phyloP scores from a whole-genome alignment of 64 coral and sea anemone species.

The Dendrophyllia cribrosa region DNA sequence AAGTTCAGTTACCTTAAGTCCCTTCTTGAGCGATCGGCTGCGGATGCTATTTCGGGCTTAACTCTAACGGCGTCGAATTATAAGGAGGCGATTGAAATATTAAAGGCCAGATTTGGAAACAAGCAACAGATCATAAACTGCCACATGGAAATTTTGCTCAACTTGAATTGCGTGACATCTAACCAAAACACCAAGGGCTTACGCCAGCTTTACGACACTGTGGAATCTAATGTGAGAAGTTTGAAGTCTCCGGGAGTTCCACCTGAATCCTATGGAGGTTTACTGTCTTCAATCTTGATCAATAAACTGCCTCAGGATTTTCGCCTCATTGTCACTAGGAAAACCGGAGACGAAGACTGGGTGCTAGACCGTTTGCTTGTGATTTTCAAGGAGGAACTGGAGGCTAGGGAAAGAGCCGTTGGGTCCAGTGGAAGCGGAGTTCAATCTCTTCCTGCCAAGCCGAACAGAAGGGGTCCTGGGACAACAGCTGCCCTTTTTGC shows the following conservation, averaged over 20 bases:
- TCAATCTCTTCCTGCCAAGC: neutral
- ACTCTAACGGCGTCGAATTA: constrained; percentile 47
- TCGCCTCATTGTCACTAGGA: constrained; percentile 4
- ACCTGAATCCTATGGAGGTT: constrained; percentile 39
- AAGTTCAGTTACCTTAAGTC: constrained; percentile 79
- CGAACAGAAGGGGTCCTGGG: neutral
- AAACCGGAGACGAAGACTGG: constrained; percentile 3
- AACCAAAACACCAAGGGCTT: constrained; percentile 22
- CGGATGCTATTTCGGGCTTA: constrained; percentile 56
- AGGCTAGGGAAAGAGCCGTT: constrained; percentile 47
- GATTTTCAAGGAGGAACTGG: constrained; percentile 30
- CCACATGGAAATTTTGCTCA: constrained; percentile 58
- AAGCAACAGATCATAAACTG: constrained; percentile 56
- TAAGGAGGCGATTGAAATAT: constrained; percentile 31
- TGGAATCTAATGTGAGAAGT: constrained; percentile 48
- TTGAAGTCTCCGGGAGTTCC: constrained; percentile 10
- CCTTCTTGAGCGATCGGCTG: constrained; percentile 14
- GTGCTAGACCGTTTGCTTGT: constrained; percentile 16
- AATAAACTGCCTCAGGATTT: constrained; percentile 26
- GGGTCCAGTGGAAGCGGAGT: neutral
- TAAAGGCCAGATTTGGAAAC: constrained; percentile 55
- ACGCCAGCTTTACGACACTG: constrained; percentile 41
- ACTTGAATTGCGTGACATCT: neutral
- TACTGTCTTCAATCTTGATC: constrained; percentile 23
- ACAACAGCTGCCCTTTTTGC: neutral